Conservation (phyloP, 2,888 invertebrate species). For the Lithophane socia region DNA sequence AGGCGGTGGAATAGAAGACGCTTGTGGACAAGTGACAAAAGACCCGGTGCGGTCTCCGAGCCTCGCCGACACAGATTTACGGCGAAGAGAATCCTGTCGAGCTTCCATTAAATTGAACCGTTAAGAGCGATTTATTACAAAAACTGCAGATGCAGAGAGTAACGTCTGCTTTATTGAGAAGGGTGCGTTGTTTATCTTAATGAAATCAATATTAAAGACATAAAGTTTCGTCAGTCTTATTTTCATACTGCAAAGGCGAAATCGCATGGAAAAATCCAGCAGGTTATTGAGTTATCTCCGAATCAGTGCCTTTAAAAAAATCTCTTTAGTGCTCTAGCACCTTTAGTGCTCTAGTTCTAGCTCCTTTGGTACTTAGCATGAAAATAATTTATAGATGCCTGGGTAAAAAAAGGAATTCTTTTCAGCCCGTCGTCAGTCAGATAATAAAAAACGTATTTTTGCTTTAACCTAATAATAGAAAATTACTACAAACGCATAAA, state of each 20-base stretch:
- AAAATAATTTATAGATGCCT: not conserved
- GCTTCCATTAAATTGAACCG: conserved; percentile 69
- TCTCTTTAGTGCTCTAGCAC: not conserved
- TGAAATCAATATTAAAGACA: conserved; percentile 41
- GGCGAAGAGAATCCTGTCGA: conserved; percentile 68
- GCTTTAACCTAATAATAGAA: no score
- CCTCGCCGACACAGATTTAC: conserved; percentile 73
- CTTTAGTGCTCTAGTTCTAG: not conserved
- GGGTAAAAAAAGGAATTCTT: no score
- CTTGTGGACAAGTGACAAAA: conserved; percentile 78
- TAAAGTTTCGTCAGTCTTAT: not conserved
- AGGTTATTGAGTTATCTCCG: not conserved
- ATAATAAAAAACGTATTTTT: no score
- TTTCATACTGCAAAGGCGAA: not conserved
- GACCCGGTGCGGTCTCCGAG: conserved; percentile 68
- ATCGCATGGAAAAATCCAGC: not conserved
- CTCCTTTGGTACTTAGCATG: not conserved
- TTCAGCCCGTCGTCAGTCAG: no score
- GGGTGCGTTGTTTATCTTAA: conserved; percentile 51
- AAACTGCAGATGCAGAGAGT: conserved; percentile 59
- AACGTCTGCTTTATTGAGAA: conserved; percentile 49
- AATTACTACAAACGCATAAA: no score
- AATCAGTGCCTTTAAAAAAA: not conserved
- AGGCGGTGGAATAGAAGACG: conserved; percentile 58
- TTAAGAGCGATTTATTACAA: conserved; percentile 68